Conservation (phyloP, 2,797 vertebrate genomes). For the Rhadinocentrus ornatus region DNA sequence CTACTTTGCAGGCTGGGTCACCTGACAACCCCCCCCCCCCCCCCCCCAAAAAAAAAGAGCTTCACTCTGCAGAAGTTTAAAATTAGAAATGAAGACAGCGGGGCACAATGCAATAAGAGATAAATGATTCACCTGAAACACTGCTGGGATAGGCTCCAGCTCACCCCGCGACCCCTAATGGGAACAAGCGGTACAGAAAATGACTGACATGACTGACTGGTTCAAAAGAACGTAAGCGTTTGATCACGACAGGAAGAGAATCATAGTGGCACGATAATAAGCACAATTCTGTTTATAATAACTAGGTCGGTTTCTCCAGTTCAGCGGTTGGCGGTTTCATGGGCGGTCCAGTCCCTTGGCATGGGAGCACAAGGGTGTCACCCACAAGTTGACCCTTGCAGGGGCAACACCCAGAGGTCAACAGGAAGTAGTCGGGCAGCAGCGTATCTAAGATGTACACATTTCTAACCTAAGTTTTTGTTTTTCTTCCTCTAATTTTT, state of each 20-base stretch:
- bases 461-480: constrained; percentile 24
- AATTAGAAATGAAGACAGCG: constrained; percentile 29
- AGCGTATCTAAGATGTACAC: constrained; percentile 42
- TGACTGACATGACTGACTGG: no score
- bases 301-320: constrained; percentile 64
- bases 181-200: no score
- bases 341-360: constrained; percentile 58
- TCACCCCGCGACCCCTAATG: no score
- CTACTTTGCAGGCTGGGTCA: constrained; percentile 64
- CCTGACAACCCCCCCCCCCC: constrained; percentile 1
- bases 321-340: constrained; percentile 68
- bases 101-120: constrained; percentile 29
- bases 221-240: constrained; percentile 70
- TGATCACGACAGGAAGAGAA: constrained; percentile 69
- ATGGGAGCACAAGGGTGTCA: constrained; percentile 51
- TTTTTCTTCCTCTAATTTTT: constrained; percentile 11
- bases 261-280: constrained; percentile 72
- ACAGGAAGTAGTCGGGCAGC: constrained; percentile 66
- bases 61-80: constrained; percentile 35
- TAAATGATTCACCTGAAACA: no score
- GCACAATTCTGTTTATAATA: constrained; percentile 77
- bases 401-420: constrained; percentile 74
- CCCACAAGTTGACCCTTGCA: constrained; percentile 61
- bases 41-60: constrained; percentile 48
- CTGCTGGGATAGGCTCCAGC: no score